Conservation (phyloP, 1,140 invertebrate species). For the Elysia chlorotica region DNA sequence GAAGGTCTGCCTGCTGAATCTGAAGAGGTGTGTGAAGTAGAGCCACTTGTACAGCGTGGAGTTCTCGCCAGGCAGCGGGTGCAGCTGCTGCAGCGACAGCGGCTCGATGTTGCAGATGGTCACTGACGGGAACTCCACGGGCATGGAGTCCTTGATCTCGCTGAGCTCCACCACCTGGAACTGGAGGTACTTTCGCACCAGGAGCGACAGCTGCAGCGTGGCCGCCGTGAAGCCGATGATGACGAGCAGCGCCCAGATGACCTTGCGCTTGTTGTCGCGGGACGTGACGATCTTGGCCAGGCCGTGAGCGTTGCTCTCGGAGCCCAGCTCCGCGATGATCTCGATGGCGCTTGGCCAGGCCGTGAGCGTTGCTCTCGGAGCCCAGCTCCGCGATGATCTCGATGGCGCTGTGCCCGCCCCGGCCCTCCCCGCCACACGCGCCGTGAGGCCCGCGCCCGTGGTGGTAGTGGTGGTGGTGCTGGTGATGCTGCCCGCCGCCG, state of each 20-base stretch:
- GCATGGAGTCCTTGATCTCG: slow-evolving; percentile 55
- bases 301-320: slow-evolving; percentile 56
- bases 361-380: neutral
- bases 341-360: slow-evolving; percentile 31
- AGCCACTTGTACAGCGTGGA: slow-evolving; percentile 42
- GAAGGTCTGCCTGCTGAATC: slow-evolving; percentile 30
- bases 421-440: no score
- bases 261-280: slow-evolving; percentile 47
- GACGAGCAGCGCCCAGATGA: slow-evolving; percentile 49
- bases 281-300: slow-evolving; percentile 55
- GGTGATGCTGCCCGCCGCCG: no score
- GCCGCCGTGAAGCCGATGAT: slow-evolving; percentile 56
- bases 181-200: slow-evolving; percentile 51
- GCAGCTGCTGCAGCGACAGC: slow-evolving; percentile 42
- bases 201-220: slow-evolving; percentile 49
- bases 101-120: slow-evolving; percentile 55
- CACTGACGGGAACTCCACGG: slow-evolving; percentile 52
- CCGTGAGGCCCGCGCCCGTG: no score
- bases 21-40: slow-evolving; percentile 30
- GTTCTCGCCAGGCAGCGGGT: slow-evolving; percentile 16
- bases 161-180: slow-evolving; percentile 56
- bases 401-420: slow-evolving; percentile 30
- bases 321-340: slow-evolving; percentile 51
- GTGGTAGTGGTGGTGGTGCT: no score
- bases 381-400: slow-evolving; percentile 48